Evolutionary conservation across 2,797 vertebrate species (phyloP), one percentile per base, ranked within the genome.

Genomic region (Falco concolor): DNA sequence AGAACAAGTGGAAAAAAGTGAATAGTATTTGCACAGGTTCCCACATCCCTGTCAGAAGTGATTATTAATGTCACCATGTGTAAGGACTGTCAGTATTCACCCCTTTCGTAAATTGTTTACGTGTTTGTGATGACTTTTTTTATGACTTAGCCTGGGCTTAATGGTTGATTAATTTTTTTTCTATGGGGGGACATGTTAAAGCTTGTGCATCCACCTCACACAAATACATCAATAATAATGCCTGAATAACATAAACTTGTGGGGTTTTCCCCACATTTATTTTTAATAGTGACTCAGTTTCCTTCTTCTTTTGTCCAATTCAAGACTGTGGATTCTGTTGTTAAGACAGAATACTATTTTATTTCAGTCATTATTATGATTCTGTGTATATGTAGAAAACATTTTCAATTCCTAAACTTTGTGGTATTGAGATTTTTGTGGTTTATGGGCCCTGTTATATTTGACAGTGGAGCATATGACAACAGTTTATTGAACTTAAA

Each of bases 171-270:
- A 23, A 56, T 42, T 76, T 2, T 61, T 3, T 74, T 73, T 69
- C 19, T 19, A 14, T 0, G 0, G 87, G 5, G 6, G 12, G 20
- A 2, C 21, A 24, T 30, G 20, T 65, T 65, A 65, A 65, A 70
- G 5, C 24, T 67, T 68, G 17, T n/a, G 6, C 24, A 50, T 70
- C 18, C 25, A 15, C 67, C 15, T 65, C 18, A 38, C 5, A 59
- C 1, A 11, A 53, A 3, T 1, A 0, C 18, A 6, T 34, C 27
- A 91, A 40, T 12, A 87, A 50, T 23, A 82, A 50, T 10, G 1
- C 5, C 28, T 32, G 34, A 83, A 74, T 60, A 69, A 53, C 8
- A 61, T 25, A 53, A 53, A 74, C 1, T 20, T 32, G 2, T 5
- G 38, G 23, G 12, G 24, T 65, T 32, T 84, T 56, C 63, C 61